phyloP scores from a whole-genome alignment of 2,113 vertebrate genomes.

The Hipposideros armiger region DNA sequence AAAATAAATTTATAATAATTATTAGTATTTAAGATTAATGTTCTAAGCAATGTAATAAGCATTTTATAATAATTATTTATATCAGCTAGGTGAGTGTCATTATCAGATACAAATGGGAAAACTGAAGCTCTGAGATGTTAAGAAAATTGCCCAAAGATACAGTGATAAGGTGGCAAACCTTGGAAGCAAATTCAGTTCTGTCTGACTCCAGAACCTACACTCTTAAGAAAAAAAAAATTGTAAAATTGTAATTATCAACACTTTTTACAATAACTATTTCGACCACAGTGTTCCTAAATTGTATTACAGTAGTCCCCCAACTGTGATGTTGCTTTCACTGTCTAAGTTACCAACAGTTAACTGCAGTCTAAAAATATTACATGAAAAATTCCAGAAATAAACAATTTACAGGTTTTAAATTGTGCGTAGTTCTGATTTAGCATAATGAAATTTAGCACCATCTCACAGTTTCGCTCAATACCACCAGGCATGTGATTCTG shows the following conservation, averaged over 20 bases:
- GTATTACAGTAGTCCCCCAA: not conserved
- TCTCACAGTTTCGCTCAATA: not conserved
- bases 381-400: not conserved
- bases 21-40: conserved; percentile 2
- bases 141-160: not conserved
- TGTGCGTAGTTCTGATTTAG: not conserved
- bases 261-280: not conserved
- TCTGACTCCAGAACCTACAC: not conserved
- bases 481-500: not conserved
- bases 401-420: not conserved
- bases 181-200: not conserved
- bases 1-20: conserved; percentile 37
- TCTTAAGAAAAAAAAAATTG: not conserved
- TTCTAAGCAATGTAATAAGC: not conserved
- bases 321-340: not conserved
- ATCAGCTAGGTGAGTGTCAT: not conserved
- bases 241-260: not conserved
- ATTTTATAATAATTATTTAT: not conserved
- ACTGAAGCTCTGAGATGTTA: not conserved
- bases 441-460: not conserved
- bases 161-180: not conserved
- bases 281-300: not conserved
- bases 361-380: not conserved
- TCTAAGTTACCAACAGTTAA: not conserved
- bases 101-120: conserved; percentile 1